phyloP scores from a whole-genome alignment of 23 tunicate species.

The Styela clava region DNA sequence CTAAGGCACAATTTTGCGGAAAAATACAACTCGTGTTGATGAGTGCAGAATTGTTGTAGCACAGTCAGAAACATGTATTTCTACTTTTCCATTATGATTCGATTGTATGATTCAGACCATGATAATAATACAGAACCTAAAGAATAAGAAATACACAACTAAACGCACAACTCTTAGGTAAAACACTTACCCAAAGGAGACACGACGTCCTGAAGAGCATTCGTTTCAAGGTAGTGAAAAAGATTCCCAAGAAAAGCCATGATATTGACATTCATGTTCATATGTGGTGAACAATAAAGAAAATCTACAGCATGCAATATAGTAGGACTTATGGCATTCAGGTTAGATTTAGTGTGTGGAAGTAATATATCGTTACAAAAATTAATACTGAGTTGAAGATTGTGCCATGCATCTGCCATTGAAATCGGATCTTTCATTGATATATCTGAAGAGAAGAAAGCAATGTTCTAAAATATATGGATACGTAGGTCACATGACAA shows the following conservation, averaged over 20 bases:
- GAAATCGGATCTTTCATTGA: constrained; percentile 16
- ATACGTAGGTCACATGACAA: too few relatives aligned
- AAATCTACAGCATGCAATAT: constrained; percentile 29
- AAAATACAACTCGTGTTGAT: too few relatives aligned
- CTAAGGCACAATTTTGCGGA: too few relatives aligned
- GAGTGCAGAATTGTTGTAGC: too few relatives aligned
- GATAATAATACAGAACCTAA: too few relatives aligned
- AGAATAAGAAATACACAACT: background rate
- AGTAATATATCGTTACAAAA: constrained; percentile 31
- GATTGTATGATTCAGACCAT: too few relatives aligned
- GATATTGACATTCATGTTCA: constrained; percentile 13
- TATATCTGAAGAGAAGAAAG: constrained; percentile 7
- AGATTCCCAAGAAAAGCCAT: constrained; percentile 21
- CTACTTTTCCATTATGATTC: too few relatives aligned
- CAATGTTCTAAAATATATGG: too few relatives aligned
- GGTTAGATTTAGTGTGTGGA: background rate
- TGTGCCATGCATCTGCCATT: constrained; percentile 15
- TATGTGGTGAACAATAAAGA: constrained; percentile 1
- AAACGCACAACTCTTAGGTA: background rate
- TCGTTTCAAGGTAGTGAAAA: constrained; percentile 25
- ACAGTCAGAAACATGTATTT: too few relatives aligned
- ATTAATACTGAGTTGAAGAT: constrained; percentile 10
- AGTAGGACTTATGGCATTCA: background rate
- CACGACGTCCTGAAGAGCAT: constrained; percentile 4
- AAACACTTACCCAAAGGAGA: constrained; percentile 17